Percentiles rank a stretch among this genome's conserved stretches.
Evolutionary conservation across 2,113 vertebrate species (phyloP).

Genomic region (Oceanites oceanicus): DNA sequence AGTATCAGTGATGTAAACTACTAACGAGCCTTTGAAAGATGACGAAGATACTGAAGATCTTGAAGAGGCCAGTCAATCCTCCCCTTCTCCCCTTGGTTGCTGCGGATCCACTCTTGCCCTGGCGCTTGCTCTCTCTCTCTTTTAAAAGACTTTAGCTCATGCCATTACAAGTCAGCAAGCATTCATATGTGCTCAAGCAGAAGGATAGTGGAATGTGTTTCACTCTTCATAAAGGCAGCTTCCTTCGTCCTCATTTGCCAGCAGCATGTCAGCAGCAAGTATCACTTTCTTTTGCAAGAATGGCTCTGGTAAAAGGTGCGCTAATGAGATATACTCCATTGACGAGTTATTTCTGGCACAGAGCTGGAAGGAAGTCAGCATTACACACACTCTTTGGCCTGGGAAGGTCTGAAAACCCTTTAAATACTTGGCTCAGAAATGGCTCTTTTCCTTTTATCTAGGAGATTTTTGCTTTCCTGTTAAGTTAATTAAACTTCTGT

Average conservation of each 20-base stretch:
- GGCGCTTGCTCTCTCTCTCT: background rate
- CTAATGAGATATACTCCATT: conserved; percentile 11
- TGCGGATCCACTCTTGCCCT: background rate
- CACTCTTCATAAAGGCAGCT: background rate
- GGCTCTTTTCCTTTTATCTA: conserved; percentile 48
- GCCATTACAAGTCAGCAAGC: background rate
- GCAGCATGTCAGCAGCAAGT: background rate
- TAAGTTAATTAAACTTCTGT: conserved; percentile 56
- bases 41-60: background rate
- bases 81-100: background rate
- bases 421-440: conserved; percentile 56
- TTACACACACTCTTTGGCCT: conserved; percentile 44
- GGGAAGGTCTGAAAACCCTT: conserved; percentile 52
- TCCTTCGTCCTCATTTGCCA: background rate
- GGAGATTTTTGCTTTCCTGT: conserved; percentile 57
- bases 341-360: conserved; percentile 62
- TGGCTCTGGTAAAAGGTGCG: conserved; percentile 23
- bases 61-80: background rate
- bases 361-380: conserved; percentile 59
- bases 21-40: background rate
- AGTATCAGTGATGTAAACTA: background rate
- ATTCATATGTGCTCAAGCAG: background rate
- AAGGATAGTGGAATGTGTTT: background rate
- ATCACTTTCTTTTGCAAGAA: conserved; percentile 2
- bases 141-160: background rate